phyloP scores from a whole-genome alignment of 2,888 invertebrate genomes.

The Colostygia pectinataria region DNA sequence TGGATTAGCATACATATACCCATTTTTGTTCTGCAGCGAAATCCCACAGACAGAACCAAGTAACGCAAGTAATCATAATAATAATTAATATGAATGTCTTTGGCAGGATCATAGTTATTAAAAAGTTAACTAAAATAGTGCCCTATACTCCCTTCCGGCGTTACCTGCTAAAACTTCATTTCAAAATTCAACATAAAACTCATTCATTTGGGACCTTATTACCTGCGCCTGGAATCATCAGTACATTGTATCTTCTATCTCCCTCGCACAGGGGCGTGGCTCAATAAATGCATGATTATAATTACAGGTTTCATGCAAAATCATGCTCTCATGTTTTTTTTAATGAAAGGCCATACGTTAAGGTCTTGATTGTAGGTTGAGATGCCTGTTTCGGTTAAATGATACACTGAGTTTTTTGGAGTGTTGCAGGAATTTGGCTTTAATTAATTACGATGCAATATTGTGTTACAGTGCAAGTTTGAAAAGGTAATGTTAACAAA shows the following conservation, averaged over 20 bases:
- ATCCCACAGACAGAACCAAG: too few species aligned
- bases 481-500: too few species aligned
- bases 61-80: too few species aligned
- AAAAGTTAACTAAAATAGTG: conserved; percentile 13
- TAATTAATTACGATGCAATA: background rate
- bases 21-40: too few species aligned
- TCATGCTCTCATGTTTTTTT: conserved; percentile 14
- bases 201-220: conserved; percentile 4
- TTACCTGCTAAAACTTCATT: conserved; percentile 1
- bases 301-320: conserved; percentile 28
- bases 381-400: background rate
- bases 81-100: too few species aligned
- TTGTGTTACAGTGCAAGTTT: too few species aligned
- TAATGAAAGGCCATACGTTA: conserved; percentile 14
- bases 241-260: conserved; percentile 21
- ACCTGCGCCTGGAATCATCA: conserved; percentile 14
- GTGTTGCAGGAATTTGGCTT: conserved; percentile 1
- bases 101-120: background rate
- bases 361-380: conserved; percentile 13
- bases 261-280: conserved; percentile 36
- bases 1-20: too few species aligned
- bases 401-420: conserved; percentile 16
- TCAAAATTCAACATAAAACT: background rate
- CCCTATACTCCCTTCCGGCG: conserved; percentile 4
- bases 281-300: conserved; percentile 28